phyloP scores from a whole-genome alignment of 2,113 vertebrate species.

The Tachysurus fulvidraco region DNA sequence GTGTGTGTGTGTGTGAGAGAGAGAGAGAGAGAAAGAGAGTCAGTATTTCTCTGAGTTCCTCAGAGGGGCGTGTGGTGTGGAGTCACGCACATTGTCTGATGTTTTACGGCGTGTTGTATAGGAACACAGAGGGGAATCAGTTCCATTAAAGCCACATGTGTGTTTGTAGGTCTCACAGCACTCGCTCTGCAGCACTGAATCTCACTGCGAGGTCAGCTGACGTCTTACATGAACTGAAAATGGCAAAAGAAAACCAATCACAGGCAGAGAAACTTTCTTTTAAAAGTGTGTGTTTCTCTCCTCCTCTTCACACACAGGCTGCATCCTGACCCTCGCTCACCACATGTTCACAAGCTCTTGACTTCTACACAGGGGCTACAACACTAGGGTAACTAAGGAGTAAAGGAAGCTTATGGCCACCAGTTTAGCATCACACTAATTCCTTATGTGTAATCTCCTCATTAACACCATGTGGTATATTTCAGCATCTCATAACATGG shows the following conservation, averaged over 20 bases:
- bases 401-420: background rate
- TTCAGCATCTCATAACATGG: background rate
- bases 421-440: background rate
- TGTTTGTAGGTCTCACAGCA: background rate
- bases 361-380: background rate
- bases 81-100: background rate
- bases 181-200: background rate
- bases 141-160: conserved; percentile 31
- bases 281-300: background rate
- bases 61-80: background rate
- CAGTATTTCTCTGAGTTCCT: too few species aligned
- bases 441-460: background rate
- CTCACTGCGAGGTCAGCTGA: background rate
- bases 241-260: background rate
- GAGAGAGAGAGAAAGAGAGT: background rate
- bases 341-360: too few species aligned
- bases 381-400: background rate
- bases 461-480: background rate
- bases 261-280: background rate
- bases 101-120: conserved; percentile 13
- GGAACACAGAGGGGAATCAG: conserved; percentile 7
- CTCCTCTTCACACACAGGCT: background rate
- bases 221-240: background rate
- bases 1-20: background rate
- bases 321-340: background rate